These are phyloP conservation scores for Cephus runcator DNA, from an alignment of 2,888 invertebrate species.

Conservation along the genomic window DNA sequence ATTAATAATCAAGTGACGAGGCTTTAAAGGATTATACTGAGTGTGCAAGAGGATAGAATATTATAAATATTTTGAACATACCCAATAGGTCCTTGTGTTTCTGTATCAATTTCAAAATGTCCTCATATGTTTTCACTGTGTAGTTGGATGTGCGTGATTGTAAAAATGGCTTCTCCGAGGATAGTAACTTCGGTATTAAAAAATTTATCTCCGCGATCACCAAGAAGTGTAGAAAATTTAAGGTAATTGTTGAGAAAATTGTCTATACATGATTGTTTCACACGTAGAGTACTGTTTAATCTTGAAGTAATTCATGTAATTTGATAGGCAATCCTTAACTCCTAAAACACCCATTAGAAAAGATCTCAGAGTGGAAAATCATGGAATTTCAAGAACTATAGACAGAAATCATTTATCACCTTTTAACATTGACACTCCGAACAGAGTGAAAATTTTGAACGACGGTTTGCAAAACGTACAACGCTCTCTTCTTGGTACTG, in stretches of 20 bases:
- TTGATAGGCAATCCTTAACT: conserved; percentile 34
- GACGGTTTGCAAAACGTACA: conserved; percentile 44
- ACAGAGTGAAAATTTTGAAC: conserved; percentile 50
- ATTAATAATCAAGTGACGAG: not conserved
- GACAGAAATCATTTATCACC: conserved; percentile 35
- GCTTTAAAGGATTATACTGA: not conserved
- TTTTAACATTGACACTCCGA: conserved; percentile 58
- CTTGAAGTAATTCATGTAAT: not conserved
- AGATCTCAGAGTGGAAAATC: conserved; percentile 20
- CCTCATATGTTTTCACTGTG: not conserved
- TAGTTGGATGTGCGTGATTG: not conserved
- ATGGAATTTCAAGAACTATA: conserved; percentile 12
- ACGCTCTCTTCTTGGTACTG: conserved; percentile 57
- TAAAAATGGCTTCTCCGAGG: conserved; percentile 48
- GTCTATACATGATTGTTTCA: not conserved
- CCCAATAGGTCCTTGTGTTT: not conserved
- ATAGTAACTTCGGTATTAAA: conserved; percentile 34
- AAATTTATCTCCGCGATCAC: conserved; percentile 40
- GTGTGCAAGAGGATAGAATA: not conserved
- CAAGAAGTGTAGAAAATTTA: conserved; percentile 28
- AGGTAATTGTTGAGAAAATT: conserved; percentile 28
- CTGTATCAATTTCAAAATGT: conserved; percentile 18
- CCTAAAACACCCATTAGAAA: conserved; percentile 39
- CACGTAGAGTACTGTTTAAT: not conserved
- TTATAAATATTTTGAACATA: not conserved